Evolutionary conservation across 2,888 invertebrate genomes (phyloP), one percentile per base, ranked within the genome.

Genomic region (Polyommatus icarus): DNA sequence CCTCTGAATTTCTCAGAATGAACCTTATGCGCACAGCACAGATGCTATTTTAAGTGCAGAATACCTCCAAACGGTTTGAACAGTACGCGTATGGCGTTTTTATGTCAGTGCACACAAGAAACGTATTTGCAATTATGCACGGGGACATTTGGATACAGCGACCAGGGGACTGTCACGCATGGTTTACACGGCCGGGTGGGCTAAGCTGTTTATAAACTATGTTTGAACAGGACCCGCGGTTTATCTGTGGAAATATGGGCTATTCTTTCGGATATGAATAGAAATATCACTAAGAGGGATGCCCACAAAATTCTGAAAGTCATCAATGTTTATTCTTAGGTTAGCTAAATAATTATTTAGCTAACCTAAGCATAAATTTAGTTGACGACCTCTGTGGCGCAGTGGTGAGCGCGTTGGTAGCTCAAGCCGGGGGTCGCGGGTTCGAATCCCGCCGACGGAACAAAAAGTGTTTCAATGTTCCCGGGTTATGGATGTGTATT

Each of bases 71-170:
- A 15, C 54, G 54, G 54, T 54, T 54, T 4, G 15, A 18, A 18
- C 54, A 75, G 54, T 18, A 50, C 46, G 73, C 40, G 24, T 29
- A 29, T 75, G 75, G 29, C 75, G 50, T 75, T 75, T 75, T 75
- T 75, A 75, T 75, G 75, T 75, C 75, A 75, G 24, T 75, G 75
- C 50, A 75, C 75, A 75, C 50, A 50, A 75, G 75, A 75, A 75
- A 54, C 75, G 50, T 75, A 75, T 75, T 50, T 75, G 75, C 75
- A 75, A 75, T 75, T 75, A 75, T 75, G 29, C 54, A 54, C 50
- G 24, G 46, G 50, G 75, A 75, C 75, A 75, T 54, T 29, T 75
- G 67, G 32, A 67, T 18, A 67, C 46, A 73, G 40, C 50, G 50
- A 54, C 29, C 50, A 46, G 73, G 73, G 75, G 50, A 75, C 50